Conservation (phyloP, 1,140 invertebrate genomes). For the Drosophila kepulauana region DNA sequence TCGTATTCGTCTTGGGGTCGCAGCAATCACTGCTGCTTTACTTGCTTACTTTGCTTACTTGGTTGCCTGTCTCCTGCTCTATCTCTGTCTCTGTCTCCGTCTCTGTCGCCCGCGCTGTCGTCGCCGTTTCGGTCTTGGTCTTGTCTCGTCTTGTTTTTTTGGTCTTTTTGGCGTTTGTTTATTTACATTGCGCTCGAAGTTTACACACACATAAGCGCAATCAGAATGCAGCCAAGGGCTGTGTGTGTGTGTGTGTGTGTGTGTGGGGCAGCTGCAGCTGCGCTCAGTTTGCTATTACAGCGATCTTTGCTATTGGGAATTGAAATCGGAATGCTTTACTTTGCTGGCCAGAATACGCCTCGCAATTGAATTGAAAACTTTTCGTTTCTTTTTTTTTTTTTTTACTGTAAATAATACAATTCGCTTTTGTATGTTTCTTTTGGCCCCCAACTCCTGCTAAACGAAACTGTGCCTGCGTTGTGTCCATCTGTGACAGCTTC, state of each 20-base stretch:
- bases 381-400: not conserved
- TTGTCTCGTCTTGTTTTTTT: slow-evolving; percentile 46
- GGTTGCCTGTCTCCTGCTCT: too few species aligned
- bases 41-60: slow-evolving; percentile 14
- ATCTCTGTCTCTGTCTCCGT: not conserved
- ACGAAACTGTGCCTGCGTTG: not conserved
- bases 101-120: slow-evolving; percentile 4
- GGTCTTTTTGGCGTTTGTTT: slow-evolving; percentile 74
- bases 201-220: slow-evolving; percentile 60
- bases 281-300: slow-evolving; percentile 48
- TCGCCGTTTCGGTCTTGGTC: slow-evolving; percentile 45
- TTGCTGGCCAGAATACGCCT: slow-evolving; percentile 35
- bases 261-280: slow-evolving; percentile 61
- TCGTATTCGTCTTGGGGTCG: not conserved
- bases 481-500: slow-evolving; percentile 31
- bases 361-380: slow-evolving; percentile 65
- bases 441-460: not conserved
- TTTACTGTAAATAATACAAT: slow-evolving; percentile 54
- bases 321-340: slow-evolving; percentile 35
- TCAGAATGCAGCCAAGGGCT: slow-evolving; percentile 24
- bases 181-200: slow-evolving; percentile 80
- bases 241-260: slow-evolving; percentile 23
- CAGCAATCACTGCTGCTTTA: slow-evolving; percentile 13
- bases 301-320: slow-evolving; percentile 45
- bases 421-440: slow-evolving; percentile 39